Evolutionary conservation across 1,140 invertebrate genomes (phyloP), one percentile per base, ranked within the genome.

Genomic region (Andrena cerasifolii): DNA sequence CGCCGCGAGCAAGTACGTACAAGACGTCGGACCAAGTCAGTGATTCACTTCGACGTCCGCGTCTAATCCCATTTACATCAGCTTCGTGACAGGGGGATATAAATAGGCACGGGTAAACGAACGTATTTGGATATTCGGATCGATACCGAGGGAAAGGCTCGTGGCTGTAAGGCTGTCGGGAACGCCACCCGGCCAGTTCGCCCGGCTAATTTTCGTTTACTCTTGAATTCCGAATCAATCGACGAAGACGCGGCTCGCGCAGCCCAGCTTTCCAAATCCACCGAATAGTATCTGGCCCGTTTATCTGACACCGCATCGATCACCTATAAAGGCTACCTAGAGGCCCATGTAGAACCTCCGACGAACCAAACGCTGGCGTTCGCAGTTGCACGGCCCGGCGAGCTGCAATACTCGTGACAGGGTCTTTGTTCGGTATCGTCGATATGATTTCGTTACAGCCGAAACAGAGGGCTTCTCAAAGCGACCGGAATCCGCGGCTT

Each of bases 251-350:
- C 31, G 47, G 45, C 12, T 43, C 49, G 49, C 18, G 62, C 36
- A 54, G 76, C 26, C 58, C 24, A 49, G 43, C 43, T 62, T 53
- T 31, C 65, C 10, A 31, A 51, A 45, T 80, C 67, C 54, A 33
- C 40, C 61, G 43, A 68, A 49, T 68, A 75, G 66, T 78, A 75
- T 24, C 58, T 21, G 65, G 53, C 47, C 56, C 24, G 59, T 80
- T 82, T 53, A 70, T 82, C 65, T 56, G 79, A 65, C 49, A 59
- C 43, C 65, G 58, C 65, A 80, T 80, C 59, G 72, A 82, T 82
- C 80, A 80, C 68, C 21, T 33, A 5, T 28, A 51, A 47, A 10
- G 24, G 70, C 59, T 51, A 43, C 80, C 61, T 43, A 43, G 56
- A 70, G 21, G 43, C 28, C 61, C 53, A 24, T 33, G 61, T 72